Conservation (phyloP, 2,888 invertebrate genomes). For the Itoplectis maculator region DNA sequence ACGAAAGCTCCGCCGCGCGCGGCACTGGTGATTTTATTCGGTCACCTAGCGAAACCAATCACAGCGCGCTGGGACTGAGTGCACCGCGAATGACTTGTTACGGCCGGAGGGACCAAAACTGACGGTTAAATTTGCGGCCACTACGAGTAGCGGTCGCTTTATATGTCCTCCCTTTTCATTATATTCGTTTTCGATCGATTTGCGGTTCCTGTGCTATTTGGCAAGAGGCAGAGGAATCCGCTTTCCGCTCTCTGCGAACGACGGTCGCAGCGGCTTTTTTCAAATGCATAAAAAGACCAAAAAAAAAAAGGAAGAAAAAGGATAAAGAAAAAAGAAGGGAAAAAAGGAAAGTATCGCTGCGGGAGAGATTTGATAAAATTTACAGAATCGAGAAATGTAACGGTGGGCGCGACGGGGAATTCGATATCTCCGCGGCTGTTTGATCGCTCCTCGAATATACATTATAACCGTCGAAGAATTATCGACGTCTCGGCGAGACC, state of each 20-base stretch:
- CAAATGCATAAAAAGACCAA: background rate
- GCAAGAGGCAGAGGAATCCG: conserved; percentile 27
- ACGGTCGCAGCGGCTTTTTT: background rate
- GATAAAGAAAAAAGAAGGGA: background rate
- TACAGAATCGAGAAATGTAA: conserved; percentile 17
- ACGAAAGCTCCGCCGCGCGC: background rate
- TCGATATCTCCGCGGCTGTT: conserved; percentile 17
- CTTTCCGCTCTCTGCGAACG: conserved; percentile 12
- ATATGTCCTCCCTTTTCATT: conserved; percentile 61
- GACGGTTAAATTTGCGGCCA: conserved; percentile 68
- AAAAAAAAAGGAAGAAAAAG: background rate
- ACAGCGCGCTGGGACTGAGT: conserved; percentile 22
- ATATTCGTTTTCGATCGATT: conserved; percentile 60
- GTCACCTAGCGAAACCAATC: conserved; percentile 64
- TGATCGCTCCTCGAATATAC: conserved; percentile 10
- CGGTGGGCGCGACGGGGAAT: background rate
- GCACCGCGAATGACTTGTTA: conserved; percentile 61
- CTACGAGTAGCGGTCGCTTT: conserved; percentile 43
- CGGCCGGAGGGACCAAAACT: conserved; percentile 54
- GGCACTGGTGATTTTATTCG: conserved; percentile 51
- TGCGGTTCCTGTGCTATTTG: conserved; percentile 56
- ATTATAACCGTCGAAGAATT: conserved; percentile 47
- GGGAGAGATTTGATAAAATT: conserved; percentile 19
- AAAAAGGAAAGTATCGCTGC: background rate
- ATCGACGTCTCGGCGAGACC: conserved; percentile 43